phyloP scores from a whole-genome alignment of 2,888 invertebrate species.

The Dysmachus trigonus region DNA sequence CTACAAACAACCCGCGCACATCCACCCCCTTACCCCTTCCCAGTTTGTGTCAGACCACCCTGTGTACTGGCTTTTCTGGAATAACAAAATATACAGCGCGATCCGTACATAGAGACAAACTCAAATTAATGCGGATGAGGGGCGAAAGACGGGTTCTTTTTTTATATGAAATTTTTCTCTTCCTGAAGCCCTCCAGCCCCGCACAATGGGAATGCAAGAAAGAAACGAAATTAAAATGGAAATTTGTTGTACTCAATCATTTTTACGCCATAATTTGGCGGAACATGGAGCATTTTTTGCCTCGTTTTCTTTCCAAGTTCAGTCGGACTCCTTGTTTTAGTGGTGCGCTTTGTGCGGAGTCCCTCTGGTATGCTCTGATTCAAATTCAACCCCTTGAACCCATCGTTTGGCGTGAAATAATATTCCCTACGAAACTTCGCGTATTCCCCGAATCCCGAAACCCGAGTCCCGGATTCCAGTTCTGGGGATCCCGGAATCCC shows the following conservation, averaged over 20 bases:
- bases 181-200: slow-evolving; percentile 27
- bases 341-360: neutral
- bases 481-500: too few relatives aligned
- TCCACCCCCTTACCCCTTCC: neutral
- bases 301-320: neutral
- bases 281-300: slow-evolving; percentile 20
- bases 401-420: neutral
- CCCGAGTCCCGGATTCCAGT: neutral
- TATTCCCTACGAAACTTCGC: neutral
- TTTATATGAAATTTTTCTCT: slow-evolving; percentile 33
- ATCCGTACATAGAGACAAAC: slow-evolving; percentile 27
- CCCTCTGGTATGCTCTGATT: neutral
- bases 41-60: neutral
- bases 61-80: neutral
- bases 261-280: slow-evolving; percentile 45
- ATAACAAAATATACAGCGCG: slow-evolving; percentile 4
- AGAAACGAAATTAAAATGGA: slow-evolving; percentile 48
- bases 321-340: neutral
- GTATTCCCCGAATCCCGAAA: too few relatives aligned
- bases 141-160: slow-evolving; percentile 26
- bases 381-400: slow-evolving; percentile 22
- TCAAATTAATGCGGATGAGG: slow-evolving; percentile 37
- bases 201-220: slow-evolving; percentile 41
- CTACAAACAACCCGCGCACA: neutral
- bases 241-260: slow-evolving; percentile 47